Base-by-base conservation (phyloP, 2,797 vertebrate genomes). In the Hoplostethus mediterraneus region DNA sequence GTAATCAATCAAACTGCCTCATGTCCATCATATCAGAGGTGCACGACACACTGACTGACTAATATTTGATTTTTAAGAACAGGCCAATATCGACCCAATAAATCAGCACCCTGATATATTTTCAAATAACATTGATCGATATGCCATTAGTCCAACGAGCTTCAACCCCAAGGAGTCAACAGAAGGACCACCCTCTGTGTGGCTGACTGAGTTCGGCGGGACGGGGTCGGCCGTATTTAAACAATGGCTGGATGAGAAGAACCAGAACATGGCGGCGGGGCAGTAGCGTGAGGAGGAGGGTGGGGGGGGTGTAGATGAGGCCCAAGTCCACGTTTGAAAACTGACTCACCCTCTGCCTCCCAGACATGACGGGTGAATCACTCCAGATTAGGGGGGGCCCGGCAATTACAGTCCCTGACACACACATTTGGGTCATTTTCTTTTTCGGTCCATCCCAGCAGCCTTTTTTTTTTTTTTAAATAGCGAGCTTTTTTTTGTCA, bases 341-440 rank as follows among this genome's bases (percentile, higher is more conserved):
- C 36, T 80, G 80, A 86, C 63, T 86, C 82, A 85, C 68, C 71
- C 65, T 75, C 73, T 81, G 75, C 77, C 74, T 63, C 58, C 40
- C 75, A 80, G 81, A 82, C 81, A 64, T 45, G 40, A 75, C 66
- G 66, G 73, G 52, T 83, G 83, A 84, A 78, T 86, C 83, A 84
- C 66, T 68, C 73, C 56, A 77, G 80, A 90, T 87, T 80, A 88
- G 71, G 21, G 21, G 75, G 75, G 73, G 66, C 17, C 66, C 78
- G 47, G 31, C 69, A 83, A 81, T 82, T 84, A 87, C 77, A 79
- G 52, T 65, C 76, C 75, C 71, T 77, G 71, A 84, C 79, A 76
- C 81, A 86, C 77, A 86, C 77, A 81, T 81, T 87, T 85, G 54
- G 70, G 71, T 57, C 80, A 9, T 44, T 44, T 44, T 44, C 13